Evolutionary conservation across 2,113 vertebrate genomes (phyloP).

Genomic region (Corythornis vintsioides): DNA sequence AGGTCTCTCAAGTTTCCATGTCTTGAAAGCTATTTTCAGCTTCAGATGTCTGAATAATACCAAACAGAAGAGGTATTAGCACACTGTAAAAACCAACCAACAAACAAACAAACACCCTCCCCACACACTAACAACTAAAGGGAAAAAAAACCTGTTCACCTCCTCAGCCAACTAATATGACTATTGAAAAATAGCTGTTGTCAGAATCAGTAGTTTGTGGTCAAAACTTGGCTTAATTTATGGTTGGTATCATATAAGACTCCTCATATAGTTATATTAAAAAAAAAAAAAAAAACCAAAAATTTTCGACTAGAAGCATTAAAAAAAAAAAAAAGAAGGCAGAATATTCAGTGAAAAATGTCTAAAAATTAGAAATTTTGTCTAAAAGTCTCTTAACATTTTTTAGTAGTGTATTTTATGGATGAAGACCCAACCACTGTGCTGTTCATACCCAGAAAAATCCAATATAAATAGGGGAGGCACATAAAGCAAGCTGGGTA

Average conservation of each 20-base stretch:
- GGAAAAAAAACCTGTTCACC: not conserved
- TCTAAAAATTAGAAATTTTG: too few relatives aligned
- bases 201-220: not conserved
- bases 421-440: not conserved
- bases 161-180: not conserved
- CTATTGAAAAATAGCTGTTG: not conserved
- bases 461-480: not conserved
- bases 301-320: not conserved
- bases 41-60: not conserved
- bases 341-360: not conserved
- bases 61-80: not conserved
- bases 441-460: not conserved
- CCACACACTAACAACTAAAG: not conserved
- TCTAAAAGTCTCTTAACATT: not conserved
- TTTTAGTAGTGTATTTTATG: fast-evolving
- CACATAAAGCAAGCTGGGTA: not conserved
- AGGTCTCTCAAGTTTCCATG: not conserved
- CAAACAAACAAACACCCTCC: not conserved
- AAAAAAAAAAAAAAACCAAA: not conserved
- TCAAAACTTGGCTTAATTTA: not conserved
- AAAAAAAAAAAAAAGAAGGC: not conserved
- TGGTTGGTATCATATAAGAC: not conserved
- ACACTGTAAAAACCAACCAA: not conserved
- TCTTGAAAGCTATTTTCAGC: not conserved
- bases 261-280: not conserved